Base-by-base conservation (phyloP, 2,888 invertebrate genomes). In the Tetragonisca angustula region DNA sequence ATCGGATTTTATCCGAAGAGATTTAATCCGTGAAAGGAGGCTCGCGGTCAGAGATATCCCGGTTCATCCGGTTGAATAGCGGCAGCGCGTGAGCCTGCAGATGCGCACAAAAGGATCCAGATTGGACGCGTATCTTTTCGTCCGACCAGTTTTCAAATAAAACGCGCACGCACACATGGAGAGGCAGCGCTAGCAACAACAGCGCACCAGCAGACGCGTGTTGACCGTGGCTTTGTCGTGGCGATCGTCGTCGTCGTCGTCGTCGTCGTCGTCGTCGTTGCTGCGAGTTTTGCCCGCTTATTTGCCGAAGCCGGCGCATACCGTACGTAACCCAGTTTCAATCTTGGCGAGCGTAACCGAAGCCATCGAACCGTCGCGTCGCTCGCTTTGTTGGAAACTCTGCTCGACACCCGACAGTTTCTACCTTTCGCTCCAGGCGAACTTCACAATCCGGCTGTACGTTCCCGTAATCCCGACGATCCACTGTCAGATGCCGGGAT, bases 51-150 rank as follows among this genome's bases (percentile, higher is more conserved):
- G 72, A 74, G 69, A 76, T 83, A 80, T 74, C 54, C 64, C 43
- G 65, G 76, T 70, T 75, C 62, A 76, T 32, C 36, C 36, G 73
- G 62, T 61, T 80, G 86, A 82, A 84, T 77, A 74, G 70, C 52
- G 62, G 73, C 74, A 50, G 54, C 80, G 79, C 74, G 76, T 75
- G 72, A 87, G 65, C 76, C 81, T 70, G 79, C 88, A 88, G 89
- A 88, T 89, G 85, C 76, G 62, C 71, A 85, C 82, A 91, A 90
- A 90, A 79, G 87, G 81, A 52, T 80, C 81, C 56, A 81, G 88
- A 91, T 91, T 89, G 84, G 89, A 88, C 85, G 78, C 87, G 85
- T 90, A 89, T 86, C 85, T 86, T 70, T 81, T 72, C 84, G 73
- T 82, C 77, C 82, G 79, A 72, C 78, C 79, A 79, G 86, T 85